Percentiles rank a stretch among this genome's conserved stretches.
These are phyloP conservation scores for Euphydryas editha DNA, from an alignment of 2,888 invertebrate species.

Conservation along the genomic window DNA sequence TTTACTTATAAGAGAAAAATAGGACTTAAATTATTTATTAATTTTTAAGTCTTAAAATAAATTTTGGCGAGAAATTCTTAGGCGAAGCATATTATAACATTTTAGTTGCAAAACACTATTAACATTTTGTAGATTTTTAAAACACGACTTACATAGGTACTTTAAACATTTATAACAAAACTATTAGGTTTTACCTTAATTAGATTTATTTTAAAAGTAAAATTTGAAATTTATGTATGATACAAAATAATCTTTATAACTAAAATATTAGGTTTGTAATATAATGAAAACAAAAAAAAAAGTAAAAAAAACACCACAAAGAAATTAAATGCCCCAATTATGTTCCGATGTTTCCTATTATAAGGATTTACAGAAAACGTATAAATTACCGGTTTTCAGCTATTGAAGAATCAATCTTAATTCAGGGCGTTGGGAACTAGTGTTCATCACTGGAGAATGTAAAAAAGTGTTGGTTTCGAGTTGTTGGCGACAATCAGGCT, in stretches of 20 bases:
- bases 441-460: conserved; percentile 46
- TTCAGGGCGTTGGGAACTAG: conserved; percentile 21
- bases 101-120: too few species aligned
- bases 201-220: too few species aligned
- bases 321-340: conserved; percentile 3
- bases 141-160: background rate
- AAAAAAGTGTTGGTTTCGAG: conserved; percentile 58
- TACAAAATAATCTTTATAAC: too few species aligned
- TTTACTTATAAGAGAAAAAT: too few species aligned
- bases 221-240: too few species aligned
- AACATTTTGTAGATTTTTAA: conserved; percentile 4
- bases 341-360: conserved; percentile 5
- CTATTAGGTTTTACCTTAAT: too few species aligned
- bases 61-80: background rate
- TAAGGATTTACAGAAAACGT: conserved; percentile 7
- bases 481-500: conserved; percentile 80
- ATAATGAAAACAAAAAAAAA: too few species aligned
- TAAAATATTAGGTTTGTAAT: too few species aligned
- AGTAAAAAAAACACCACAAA: too few species aligned
- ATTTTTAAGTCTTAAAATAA: too few species aligned
- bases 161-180: background rate
- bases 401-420: conserved; percentile 9
- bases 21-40: too few species aligned
- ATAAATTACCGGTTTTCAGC: background rate
- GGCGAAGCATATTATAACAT: conserved; percentile 24